These are phyloP conservation scores for Strongylocentrotus purpuratus DNA, from an alignment of 35 echinoderm and acorn worm species.

Conservation along the genomic window DNA sequence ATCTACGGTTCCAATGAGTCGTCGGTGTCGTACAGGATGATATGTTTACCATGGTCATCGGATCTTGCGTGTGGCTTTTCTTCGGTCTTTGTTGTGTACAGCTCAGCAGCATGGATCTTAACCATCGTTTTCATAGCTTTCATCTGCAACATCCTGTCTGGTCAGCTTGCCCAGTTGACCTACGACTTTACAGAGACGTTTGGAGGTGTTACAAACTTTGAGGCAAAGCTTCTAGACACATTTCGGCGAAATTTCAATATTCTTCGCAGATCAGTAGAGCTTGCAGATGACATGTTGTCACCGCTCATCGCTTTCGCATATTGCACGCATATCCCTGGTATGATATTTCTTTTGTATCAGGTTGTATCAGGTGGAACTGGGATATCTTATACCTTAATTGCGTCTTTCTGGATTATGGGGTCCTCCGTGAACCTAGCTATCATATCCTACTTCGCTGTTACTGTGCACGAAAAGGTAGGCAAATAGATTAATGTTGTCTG, in stretches of 20 bases:
- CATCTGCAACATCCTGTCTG: neutral
- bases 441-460: neutral
- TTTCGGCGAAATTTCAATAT: neutral
- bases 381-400: neutral
- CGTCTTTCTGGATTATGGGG: neutral
- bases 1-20: neutral
- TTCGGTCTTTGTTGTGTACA: neutral
- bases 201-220: neutral
- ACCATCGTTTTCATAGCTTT: neutral
- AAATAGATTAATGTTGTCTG: neutral
- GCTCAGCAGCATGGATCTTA: neutral
- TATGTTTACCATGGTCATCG: neutral
- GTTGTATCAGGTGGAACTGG: neutral
- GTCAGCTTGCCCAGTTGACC: neutral
- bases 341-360: neutral
- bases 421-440: neutral
- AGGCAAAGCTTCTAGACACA: neutral
- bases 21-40: neutral
- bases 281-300: neutral
- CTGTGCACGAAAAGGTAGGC: neutral
- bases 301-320: neutral
- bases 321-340: neutral
- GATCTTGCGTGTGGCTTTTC: neutral
- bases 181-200: neutral
- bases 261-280: neutral